These are phyloP conservation scores for Coelopa pilipes DNA, from an alignment of 2,888 invertebrate species.

Conservation along the genomic window DNA sequence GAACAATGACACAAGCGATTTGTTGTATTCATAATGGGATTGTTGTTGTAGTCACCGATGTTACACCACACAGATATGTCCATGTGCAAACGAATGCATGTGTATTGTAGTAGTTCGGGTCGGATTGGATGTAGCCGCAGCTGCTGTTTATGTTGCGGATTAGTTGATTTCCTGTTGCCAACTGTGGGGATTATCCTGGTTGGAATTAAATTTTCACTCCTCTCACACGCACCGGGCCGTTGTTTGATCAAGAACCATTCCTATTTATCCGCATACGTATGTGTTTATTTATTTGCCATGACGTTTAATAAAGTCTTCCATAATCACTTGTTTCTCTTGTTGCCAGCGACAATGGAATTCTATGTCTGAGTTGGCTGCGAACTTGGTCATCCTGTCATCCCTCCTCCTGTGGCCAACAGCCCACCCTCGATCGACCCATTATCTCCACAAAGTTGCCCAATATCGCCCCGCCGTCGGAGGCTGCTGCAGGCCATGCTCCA, in stretches of 20 bases:
- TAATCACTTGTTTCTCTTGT: neutral
- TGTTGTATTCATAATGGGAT: constrained; percentile 13
- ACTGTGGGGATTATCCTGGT: constrained; percentile 13
- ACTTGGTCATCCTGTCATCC: too few species aligned
- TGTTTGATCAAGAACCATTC: too few species aligned
- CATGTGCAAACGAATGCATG: too few species aligned
- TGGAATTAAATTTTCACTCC: constrained; percentile 10
- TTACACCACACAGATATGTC: too few species aligned
- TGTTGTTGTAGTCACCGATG: constrained; percentile 10
- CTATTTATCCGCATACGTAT: too few species aligned
- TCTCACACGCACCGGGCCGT: neutral
- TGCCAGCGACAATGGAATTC: neutral
- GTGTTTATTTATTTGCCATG: neutral
- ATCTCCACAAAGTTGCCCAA: too few species aligned
- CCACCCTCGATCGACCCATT: too few species aligned
- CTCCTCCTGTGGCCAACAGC: too few species aligned
- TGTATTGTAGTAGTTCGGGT: neutral
- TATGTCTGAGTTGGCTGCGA: neutral
- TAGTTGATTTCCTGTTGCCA: neutral
- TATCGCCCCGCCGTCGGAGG: too few species aligned
- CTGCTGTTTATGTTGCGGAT: constrained; percentile 28
- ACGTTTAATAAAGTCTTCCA: neutral
- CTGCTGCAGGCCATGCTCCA: too few species aligned
- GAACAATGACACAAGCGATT: constrained; percentile 6
- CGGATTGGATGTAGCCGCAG: constrained; percentile 13